These are phyloP conservation scores for Lomographa bimaculata DNA, from an alignment of 2,888 invertebrate genomes.

Conservation along the genomic window DNA sequence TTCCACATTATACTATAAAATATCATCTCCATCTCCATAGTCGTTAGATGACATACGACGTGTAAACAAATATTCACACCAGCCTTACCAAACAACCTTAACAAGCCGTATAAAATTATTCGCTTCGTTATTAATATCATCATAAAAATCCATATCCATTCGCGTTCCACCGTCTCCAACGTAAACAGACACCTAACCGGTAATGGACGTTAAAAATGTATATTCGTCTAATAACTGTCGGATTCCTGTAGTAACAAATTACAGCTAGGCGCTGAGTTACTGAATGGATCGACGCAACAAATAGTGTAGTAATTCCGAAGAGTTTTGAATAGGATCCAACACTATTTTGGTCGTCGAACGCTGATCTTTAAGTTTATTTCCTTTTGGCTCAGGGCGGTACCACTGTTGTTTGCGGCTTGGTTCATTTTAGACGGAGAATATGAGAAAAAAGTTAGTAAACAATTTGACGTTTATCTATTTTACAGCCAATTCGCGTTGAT, in stretches of 20 bases:
- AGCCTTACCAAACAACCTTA: constrained; percentile 35
- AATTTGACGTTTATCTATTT: constrained; percentile 31
- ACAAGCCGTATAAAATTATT: constrained; percentile 44
- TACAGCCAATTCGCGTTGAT: constrained; percentile 23
- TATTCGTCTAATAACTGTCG: constrained; percentile 67
- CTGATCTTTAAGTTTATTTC: constrained; percentile 71
- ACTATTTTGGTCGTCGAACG: constrained; percentile 75
- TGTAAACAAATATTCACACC: constrained; percentile 27
- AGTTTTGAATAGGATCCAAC: constrained; percentile 82
- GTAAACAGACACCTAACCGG: constrained; percentile 48
- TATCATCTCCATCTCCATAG: too few species aligned
- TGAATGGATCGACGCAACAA: constrained; percentile 77
- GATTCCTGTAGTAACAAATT: constrained; percentile 70
- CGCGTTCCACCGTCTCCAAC: constrained; percentile 41
- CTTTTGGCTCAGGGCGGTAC: constrained; percentile 62
- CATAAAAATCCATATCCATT: constrained; percentile 47
- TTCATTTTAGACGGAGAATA: constrained; percentile 19
- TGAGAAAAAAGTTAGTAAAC: constrained; percentile 24
- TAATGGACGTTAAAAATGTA: constrained; percentile 56
- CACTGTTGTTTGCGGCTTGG: constrained; percentile 24
- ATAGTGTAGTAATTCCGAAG: constrained; percentile 79
- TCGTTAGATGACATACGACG: too few species aligned
- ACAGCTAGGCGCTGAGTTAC: constrained; percentile 71
- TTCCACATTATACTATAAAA: too few species aligned
- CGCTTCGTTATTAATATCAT: constrained; percentile 46